These are phyloP conservation scores for Leguminivora glycinivorella DNA, from an alignment of 1,140 invertebrate species.

Conservation along the genomic window DNA sequence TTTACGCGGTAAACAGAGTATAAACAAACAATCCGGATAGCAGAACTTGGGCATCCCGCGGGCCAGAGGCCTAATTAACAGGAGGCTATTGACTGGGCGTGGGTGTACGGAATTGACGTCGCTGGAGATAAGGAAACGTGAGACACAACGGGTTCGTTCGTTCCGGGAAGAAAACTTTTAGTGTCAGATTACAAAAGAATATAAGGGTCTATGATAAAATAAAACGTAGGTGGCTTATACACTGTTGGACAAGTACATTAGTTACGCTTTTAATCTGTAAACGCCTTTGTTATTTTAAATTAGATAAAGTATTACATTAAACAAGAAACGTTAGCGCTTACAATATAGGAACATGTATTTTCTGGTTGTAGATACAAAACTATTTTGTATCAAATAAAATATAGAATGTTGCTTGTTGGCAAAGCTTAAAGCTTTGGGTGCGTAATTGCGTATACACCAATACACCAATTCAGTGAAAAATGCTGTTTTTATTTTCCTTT, in stretches of 20 bases:
- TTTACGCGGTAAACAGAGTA: slow-evolving; percentile 18
- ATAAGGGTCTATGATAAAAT: not conserved
- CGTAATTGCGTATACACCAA: not conserved
- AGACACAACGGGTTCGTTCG: not conserved
- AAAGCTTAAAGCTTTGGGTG: not conserved
- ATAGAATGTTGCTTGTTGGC: not conserved
- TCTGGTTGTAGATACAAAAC: too few relatives aligned
- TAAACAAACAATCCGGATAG: slow-evolving; percentile 9
- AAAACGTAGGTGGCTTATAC: not conserved
- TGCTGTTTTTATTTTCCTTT: not conserved
- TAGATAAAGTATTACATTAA: too few relatives aligned
- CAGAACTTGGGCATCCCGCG: not conserved
- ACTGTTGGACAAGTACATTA: too few relatives aligned
- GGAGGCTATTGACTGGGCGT: slow-evolving; percentile 1
- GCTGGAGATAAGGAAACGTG: not conserved
- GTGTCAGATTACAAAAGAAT: slow-evolving; percentile 10
- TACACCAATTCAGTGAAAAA: not conserved
- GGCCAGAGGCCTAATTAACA: slow-evolving; percentile 1
- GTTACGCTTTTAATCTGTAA: too few relatives aligned
- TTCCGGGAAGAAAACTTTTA: not conserved
- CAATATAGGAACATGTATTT: too few relatives aligned
- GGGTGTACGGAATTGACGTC: not conserved
- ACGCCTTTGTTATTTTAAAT: too few relatives aligned
- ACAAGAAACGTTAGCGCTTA: too few relatives aligned
- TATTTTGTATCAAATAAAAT: too few relatives aligned